These are phyloP conservation scores for Stomatorhinus ivindoensis DNA, from an alignment of 2,113 vertebrate genomes.

Conservation along the genomic window DNA sequence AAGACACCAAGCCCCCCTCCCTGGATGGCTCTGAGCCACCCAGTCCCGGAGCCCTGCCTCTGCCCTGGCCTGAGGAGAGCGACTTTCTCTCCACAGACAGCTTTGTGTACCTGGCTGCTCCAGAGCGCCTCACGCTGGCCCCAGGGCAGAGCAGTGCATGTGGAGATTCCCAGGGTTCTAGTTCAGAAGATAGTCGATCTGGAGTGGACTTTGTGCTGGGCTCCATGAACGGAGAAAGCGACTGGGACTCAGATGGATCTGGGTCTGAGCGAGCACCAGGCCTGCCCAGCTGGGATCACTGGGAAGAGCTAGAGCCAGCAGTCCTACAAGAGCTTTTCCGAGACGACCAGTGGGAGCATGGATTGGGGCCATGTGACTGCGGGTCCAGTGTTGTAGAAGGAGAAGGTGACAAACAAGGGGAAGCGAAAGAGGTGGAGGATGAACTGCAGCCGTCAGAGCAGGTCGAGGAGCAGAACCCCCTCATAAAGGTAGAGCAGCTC, in stretches of 20 bases:
- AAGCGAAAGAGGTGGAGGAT: conserved; percentile 3
- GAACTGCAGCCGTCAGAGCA: conserved; percentile 20
- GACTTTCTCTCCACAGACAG: conserved; percentile 68
- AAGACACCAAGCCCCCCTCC: conserved; percentile 27
- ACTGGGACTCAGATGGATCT: conserved; percentile 61
- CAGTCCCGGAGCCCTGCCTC: conserved; percentile 26
- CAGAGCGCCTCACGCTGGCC: conserved; percentile 58
- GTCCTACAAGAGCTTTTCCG: conserved; percentile 37
- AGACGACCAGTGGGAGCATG: conserved; percentile 26
- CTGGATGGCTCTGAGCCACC: conserved; percentile 24
- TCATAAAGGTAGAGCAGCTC: neutral
- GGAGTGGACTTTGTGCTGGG: conserved; percentile 52
- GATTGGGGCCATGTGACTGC: conserved; percentile 24
- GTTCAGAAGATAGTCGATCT: conserved; percentile 64
- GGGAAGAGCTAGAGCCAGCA: conserved; percentile 43
- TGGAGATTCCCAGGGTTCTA: conserved; percentile 51
- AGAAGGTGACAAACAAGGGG: conserved; percentile 45
- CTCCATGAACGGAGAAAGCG: conserved; percentile 59
- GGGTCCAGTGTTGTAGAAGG: conserved; percentile 16
- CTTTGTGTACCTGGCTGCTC: conserved; percentile 67
- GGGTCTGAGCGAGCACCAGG: conserved; percentile 36
- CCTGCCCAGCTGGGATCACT: conserved; percentile 53
- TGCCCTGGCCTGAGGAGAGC: conserved; percentile 52
- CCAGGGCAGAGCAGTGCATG: conserved; percentile 51
- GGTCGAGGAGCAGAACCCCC: conserved; percentile 17